A percentile compares a stretch with the other conserved stretches of the same genome.
phyloP scores from a whole-genome alignment of 2,888 invertebrate genomes.

The Chromoteleia sp. region DNA sequence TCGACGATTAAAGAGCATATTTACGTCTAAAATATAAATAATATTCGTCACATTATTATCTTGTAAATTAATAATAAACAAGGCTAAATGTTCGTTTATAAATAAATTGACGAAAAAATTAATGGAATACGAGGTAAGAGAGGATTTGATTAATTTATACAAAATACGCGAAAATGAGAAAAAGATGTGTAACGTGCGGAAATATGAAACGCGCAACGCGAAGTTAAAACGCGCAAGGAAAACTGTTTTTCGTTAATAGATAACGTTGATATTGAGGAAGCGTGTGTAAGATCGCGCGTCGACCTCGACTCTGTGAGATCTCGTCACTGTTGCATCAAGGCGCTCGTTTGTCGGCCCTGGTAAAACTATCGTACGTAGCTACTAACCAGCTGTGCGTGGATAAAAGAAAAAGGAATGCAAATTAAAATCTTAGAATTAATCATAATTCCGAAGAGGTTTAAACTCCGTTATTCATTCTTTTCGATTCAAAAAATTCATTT shows the following conservation, averaged over 20 bases:
- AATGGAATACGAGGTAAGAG: no score
- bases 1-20: no score
- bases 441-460: constrained; percentile 20
- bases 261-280: constrained; percentile 64
- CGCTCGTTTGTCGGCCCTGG: constrained; percentile 81
- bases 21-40: no score
- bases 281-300: constrained; percentile 70
- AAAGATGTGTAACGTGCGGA: no score
- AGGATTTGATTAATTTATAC: no score
- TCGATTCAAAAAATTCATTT: constrained; percentile 30
- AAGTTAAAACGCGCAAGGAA: constrained; percentile 22
- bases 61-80: no score
- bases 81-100: no score
- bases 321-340: constrained; percentile 82
- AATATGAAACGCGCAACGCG: no score
- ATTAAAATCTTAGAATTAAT: constrained; percentile 63
- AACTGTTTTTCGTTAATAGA: constrained; percentile 53
- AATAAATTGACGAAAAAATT: no score
- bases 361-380: constrained; percentile 65
- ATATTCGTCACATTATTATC: no score
- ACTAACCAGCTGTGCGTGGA: constrained; percentile 56
- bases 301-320: constrained; percentile 82
- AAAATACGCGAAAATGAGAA: no score
- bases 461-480: constrained; percentile 41
- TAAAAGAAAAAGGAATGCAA: constrained; percentile 58